Evolutionary conservation across 2,888 invertebrate genomes (phyloP), one percentile per base, ranked within the genome.

Genomic region (Allacma fusca): DNA sequence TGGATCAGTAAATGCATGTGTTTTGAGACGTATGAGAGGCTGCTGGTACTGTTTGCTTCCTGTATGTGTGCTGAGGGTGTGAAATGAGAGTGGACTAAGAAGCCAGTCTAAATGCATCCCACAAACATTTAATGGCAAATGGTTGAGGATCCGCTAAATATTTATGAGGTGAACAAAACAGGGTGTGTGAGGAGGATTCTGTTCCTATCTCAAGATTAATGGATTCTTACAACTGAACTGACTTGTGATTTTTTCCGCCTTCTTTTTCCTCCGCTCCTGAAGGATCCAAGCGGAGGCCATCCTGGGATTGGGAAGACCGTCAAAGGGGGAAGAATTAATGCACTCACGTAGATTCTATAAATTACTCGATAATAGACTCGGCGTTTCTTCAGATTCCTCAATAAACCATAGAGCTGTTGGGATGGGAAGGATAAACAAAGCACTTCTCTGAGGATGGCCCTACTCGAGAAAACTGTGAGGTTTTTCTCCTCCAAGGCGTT

Each of bases 51-150:
- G n/a, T n/a, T n/a, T n/a, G n/a, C n/a, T n/a, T n/a, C n/a, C n/a
- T n/a, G n/a, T n/a, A n/a, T n/a, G n/a, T n/a, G n/a, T n/a, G n/a
- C n/a, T n/a, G n/a, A n/a, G n/a, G n/a, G n/a, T n/a, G n/a, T n/a
- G n/a, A n/a, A n/a, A n/a, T n/a, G n/a, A n/a, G n/a, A n/a, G n/a
- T n/a, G n/a, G n/a, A n/a, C n/a, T 34, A 34, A 34, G 12, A 68
- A 29, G 29, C 21, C 68, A 26, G 21, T 34, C 78, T 78, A 79
- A 50, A 80, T 75, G 24, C 50, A 50, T 50, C 50, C 50, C 50
- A 50, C n/a, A 50, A n/a, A 78, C 77, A 70, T 83, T 81, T 75
- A 77, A 79, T 74, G 77, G 81, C 76, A 75, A 73, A 62, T 75
- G 81, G 69, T 81, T 81, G 50, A 79, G 26, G 24, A 62, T 13